Evolutionary conservation across 1,140 invertebrate species (phyloP).

Genomic region (Aricia agestis): DNA sequence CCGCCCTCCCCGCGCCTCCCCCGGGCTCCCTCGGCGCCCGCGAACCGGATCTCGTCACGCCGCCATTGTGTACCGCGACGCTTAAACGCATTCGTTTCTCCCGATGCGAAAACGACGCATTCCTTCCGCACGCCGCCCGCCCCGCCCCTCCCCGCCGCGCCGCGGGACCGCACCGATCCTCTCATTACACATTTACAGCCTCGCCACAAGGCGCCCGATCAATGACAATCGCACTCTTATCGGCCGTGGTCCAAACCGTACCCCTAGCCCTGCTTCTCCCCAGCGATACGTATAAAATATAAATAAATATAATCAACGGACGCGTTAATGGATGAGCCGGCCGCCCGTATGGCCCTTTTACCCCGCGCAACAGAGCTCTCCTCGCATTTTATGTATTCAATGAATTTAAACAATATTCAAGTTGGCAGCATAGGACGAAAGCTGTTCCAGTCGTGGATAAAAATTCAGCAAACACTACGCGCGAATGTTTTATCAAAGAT

Average conservation of each 20-base stretch:
- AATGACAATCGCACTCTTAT: constrained; percentile 26
- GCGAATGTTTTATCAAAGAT: background rate
- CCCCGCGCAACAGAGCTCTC: background rate
- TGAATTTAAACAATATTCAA: background rate
- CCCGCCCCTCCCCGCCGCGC: constrained; percentile 48
- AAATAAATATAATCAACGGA: constrained; percentile 2
- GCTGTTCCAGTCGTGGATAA: background rate
- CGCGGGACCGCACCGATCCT: constrained; percentile 51
- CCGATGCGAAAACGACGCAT: constrained; percentile 76
- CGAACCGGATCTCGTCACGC: constrained; percentile 75
- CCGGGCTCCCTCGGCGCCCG: constrained; percentile 57
- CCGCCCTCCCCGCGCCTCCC: constrained; percentile 53
- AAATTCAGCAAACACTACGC: background rate
- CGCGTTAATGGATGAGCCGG: constrained; percentile 4
- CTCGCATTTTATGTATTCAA: background rate
- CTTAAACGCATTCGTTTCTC: constrained; percentile 76
- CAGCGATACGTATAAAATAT: constrained; percentile 1
- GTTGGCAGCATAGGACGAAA: background rate
- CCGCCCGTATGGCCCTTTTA: constrained; percentile 2
- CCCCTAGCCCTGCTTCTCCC: constrained; percentile 20
- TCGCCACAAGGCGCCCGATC: constrained; percentile 40
- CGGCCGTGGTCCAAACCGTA: background rate
- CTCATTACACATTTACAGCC: constrained; percentile 64
- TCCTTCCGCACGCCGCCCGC: constrained; percentile 69
- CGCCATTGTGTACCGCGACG: constrained; percentile 75